Base-by-base conservation (phyloP, 2,797 vertebrate genomes). In the Danio tinwini region DNA sequence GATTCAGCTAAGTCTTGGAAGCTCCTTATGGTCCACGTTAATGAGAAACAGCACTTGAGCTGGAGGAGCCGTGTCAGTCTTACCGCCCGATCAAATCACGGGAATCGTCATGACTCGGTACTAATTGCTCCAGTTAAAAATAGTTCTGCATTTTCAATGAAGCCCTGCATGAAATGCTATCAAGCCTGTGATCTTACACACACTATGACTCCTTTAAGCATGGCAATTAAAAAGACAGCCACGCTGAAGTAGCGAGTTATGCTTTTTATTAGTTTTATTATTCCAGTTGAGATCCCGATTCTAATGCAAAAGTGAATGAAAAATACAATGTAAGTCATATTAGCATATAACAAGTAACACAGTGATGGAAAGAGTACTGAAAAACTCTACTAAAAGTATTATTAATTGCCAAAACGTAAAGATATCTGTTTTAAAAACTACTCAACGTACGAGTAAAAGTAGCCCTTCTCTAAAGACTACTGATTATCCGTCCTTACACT, bases 121-220 rank as follows among this genome's bases (percentile, higher is more conserved):
- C 29, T 77, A 50, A 74, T 75, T 74, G 69, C 13, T 78, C 6
- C 13, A 40, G 42, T 61, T 84, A 77, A 83, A 81, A 76, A 81
- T 65, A 83, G 71, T 16, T 64, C 58, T 61, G 61, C 74, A 73
- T 83, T 78, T 17, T 61, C 42, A 73, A 59, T 52, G 63, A 81
- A 76, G 88, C 42, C 42, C 80, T 14, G 58, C 65, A 13, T 86
- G 86, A 80, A 74, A 83, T 77, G 56, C 40, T 53, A 49, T 77
- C 68, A 83, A 82, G 76, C 56, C 42, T 56, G 73, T 61, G 56
- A 82, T 12, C 44, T 59, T 49, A 78, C 29, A 21, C n/a, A 45
- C 75, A 82, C 53, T 67, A 55, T 73, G 59, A 52, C 39, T 64
- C 55, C 16, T 71, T 81, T 67, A 78, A 40, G 45, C 44, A 59